Base-by-base conservation (phyloP, 2,113 vertebrate species). In the Neofelis nebulosa region DNA sequence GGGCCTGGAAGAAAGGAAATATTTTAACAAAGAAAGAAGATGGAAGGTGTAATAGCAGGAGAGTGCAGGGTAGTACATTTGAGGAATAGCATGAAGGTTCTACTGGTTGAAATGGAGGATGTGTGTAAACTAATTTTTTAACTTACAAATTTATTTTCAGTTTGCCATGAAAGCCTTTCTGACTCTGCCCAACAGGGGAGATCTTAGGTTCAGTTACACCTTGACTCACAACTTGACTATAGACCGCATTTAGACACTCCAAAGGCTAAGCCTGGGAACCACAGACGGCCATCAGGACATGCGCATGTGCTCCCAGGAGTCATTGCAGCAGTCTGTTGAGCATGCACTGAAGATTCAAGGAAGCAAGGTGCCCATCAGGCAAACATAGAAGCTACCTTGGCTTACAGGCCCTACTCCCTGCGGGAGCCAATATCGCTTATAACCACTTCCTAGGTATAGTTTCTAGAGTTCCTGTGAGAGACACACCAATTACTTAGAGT, bases 61-160 rank as follows among this genome's bases (percentile, higher is more conserved):
- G 52, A 82, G 13, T 16, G 19, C 25, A 23, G n/a, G 15, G n/a
- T 66, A n/a, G n/a, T 66, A n/a, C 29, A 21, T 33, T 89, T 38
- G 73, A 93, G 65, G 48, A 95, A 83, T 7, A 31, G 23, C 36
- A 27, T n/a, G 82, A 80, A 68, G 80, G 48, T 38, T 41, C 57
- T 74, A 57, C 66, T 48, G 76, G 55, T 36, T 68, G 66, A 91
- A 81, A 57, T 16, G 31, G 38, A 82, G 27, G 19, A 15, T 61
- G 15, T 23, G 6, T 52, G 50, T 21, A 83, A 68, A 85, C 50
- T 65, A 73, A 80, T 27, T 55, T 80, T 92, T 55, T 71, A 81
- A 80, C 41, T 95, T 81, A 95, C 31, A 71, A 31, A 15, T 92
- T 80, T 71, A 61, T 87, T 91, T 91, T 81, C 82, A 68, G 19